These are phyloP conservation scores for Escarpia spicata DNA, from an alignment of 2,888 invertebrate genomes.

Conservation along the genomic window DNA sequence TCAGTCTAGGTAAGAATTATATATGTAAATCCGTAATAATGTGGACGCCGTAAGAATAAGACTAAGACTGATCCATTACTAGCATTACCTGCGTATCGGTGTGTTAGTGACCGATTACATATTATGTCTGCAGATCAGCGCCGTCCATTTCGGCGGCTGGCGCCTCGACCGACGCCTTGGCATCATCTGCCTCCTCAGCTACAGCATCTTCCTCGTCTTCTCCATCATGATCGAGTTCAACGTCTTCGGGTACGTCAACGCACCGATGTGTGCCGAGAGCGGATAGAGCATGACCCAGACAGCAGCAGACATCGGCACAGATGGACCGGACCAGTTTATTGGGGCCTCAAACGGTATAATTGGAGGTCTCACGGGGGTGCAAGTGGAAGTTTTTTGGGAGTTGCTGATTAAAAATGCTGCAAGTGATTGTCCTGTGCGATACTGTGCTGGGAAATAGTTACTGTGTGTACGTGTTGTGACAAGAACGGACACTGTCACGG, in stretches of 20 bases:
- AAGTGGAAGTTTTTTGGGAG: no score
- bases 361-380: no score
- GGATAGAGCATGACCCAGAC: not conserved
- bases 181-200: slow-evolving; percentile 55
- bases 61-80: no score
- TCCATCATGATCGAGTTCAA: slow-evolving; percentile 64
- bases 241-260: slow-evolving; percentile 64
- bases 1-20: no score
- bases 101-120: not conserved
- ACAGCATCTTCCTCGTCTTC: slow-evolving; percentile 60
- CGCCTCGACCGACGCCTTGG: slow-evolving; percentile 56
- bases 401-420: no score
- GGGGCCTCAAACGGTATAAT: no score
- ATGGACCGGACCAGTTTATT: not conserved
- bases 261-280: slow-evolving; percentile 56
- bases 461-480: no score
- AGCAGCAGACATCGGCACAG: not conserved
- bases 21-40: not conserved
- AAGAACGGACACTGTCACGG: no score
- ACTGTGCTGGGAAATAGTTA: no score
- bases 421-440: no score
- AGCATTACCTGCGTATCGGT: no score
- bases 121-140: slow-evolving; percentile 52
- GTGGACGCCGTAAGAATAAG: not conserved
- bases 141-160: slow-evolving; percentile 60